Conservation (phyloP, 2,113 vertebrate genomes). For the Blennius ocellaris region DNA sequence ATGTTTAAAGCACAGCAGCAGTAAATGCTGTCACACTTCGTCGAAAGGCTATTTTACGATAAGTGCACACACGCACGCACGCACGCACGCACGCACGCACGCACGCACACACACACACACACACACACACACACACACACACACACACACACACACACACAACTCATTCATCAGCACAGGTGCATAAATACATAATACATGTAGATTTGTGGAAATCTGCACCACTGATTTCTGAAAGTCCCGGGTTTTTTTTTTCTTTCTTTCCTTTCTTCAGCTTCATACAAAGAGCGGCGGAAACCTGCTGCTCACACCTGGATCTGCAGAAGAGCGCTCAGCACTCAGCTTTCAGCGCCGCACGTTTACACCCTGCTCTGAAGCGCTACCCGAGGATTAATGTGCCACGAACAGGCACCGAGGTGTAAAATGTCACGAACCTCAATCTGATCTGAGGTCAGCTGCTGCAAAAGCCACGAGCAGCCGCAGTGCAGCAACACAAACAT, state of each 20-base stretch:
- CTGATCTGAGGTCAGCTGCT: constrained; percentile 54
- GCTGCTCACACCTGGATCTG: not conserved
- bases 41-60: constrained; percentile 57
- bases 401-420: constrained; percentile 47
- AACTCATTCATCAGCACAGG: constrained; percentile 1
- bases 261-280: too few species aligned
- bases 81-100: not conserved
- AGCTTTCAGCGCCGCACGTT: constrained; percentile 33
- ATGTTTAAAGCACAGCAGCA: constrained; percentile 64
- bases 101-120: not conserved
- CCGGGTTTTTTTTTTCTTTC: too few species aligned
- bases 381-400: constrained; percentile 52
- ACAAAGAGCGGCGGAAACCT: too few species aligned
- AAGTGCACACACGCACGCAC: constrained; percentile 47
- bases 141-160: not conserved
- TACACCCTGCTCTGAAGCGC: constrained; percentile 16
- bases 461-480: too few species aligned
- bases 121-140: not conserved
- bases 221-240: not conserved
- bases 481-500: too few species aligned
- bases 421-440: constrained; percentile 61
- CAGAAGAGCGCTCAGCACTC: constrained; percentile 8
- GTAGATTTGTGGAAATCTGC: constrained; percentile 16
- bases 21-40: constrained; percentile 58
- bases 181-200: constrained; percentile 6